Evolutionary conservation across 2,797 vertebrate species (phyloP), one percentile per base, ranked within the genome.

Genomic region (Meriones psammophilus): DNA sequence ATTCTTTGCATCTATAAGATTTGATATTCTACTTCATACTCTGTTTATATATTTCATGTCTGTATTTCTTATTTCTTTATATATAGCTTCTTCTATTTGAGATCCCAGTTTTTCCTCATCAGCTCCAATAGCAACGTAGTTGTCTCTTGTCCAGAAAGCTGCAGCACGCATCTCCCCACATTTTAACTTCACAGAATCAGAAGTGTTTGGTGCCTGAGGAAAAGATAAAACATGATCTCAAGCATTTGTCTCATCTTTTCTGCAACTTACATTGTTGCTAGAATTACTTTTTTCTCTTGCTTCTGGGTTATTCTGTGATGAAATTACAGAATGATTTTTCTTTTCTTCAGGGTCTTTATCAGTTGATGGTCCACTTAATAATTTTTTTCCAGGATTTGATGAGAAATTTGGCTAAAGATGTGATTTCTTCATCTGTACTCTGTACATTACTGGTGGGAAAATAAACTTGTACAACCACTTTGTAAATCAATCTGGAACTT

Each of bases 11-110:
- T 99, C 99, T 96, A 99, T 99, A 91, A 99, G 98, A 98, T 99
- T 99, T 0, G 99, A 99, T 98, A 99, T 99, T 93, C 99, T 99
- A 98, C 99, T 99, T 96, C 99, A 99, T 97, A 99, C 99, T n/a
- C 99, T 99, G 96, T 99, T 99, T 98, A 99, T 99, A 97, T 99
- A 99, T 98, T 99, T 99, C 99, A 99, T 99, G 98, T 99, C 99
- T 78, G 99, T 99, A 98, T 99, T 99, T 98, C 99, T 99, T 98
- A 99, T 99, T 98, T 99, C 99, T 98, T 99, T 99, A 98, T 99
- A 99, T 98, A 99, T 99, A 98, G 99, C 99, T 99, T 99, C 99
- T 97, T 99, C 99, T 89, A 99, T 99, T 94, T 99, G 99, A 97
- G 99, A 99, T 89, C 99, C 99, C 91, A 99, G 98, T 96, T 99